Conservation (phyloP, 2,113 vertebrate genomes). For the Eolophus roseicapilla region DNA sequence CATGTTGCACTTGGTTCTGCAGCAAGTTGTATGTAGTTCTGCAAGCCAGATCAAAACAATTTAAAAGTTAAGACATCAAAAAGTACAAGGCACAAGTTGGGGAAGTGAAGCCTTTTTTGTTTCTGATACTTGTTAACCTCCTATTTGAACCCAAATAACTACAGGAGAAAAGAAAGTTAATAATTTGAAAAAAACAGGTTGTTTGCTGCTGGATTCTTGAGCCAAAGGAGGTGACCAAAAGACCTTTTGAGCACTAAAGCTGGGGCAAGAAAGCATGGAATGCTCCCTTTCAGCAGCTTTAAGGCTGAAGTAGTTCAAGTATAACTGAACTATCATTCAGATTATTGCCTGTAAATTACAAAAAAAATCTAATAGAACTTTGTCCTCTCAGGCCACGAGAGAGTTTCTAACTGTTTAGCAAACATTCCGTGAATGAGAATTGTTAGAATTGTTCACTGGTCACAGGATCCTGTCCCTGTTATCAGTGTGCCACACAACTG, state of each 20-base stretch:
- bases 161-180: not conserved
- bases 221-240: not conserved
- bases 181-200: not conserved
- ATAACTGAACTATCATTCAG: not conserved
- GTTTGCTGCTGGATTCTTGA: not conserved
- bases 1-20: not conserved
- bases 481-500: not conserved
- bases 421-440: not conserved
- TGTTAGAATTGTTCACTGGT: not conserved
- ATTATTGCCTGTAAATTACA: not conserved
- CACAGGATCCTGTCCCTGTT: not conserved
- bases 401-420: not conserved
- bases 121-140: not conserved
- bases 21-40: not conserved
- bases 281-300: not conserved
- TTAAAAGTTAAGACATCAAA: not conserved
- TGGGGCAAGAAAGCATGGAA: not conserved
- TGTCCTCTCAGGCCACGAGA: not conserved
- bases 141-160: not conserved
- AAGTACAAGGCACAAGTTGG: not conserved
- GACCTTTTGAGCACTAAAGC: not conserved
- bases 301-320: not conserved
- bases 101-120: not conserved
- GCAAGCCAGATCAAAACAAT: not conserved
- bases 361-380: not conserved